Conservation (phyloP, 2,113 vertebrate genomes). For the Chamaea fasciata region DNA sequence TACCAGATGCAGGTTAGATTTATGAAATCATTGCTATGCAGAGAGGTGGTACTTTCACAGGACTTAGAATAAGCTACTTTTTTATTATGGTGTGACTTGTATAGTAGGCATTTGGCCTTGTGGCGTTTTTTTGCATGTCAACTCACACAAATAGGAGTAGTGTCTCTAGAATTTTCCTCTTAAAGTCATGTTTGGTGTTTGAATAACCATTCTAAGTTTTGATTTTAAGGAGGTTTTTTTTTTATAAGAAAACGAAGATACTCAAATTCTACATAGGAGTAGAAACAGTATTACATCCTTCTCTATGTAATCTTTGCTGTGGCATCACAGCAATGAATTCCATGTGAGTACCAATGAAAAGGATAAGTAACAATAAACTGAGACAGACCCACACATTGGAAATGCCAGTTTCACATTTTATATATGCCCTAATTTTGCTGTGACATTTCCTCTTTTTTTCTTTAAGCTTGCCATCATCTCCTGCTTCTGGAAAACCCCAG, state of each 20-base stretch:
- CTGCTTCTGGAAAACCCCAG: slow-evolving; percentile 81
- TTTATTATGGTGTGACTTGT: background rate
- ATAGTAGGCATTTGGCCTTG: background rate
- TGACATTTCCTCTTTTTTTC: background rate
- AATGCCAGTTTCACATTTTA: background rate
- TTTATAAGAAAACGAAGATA: background rate
- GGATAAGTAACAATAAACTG: background rate
- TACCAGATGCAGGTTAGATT: background rate
- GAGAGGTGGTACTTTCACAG: background rate
- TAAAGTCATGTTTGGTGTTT: background rate
- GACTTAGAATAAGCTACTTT: background rate
- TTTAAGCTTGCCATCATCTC: slow-evolving; percentile 83
- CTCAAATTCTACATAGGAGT: background rate
- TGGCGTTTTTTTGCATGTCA: rapidly evolving
- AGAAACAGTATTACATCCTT: background rate
- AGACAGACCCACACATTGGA: background rate
- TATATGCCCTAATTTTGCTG: slow-evolving; percentile 5
- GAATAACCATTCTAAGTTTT: background rate
- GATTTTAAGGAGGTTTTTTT: background rate
- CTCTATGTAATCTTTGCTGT: background rate
- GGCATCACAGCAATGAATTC: background rate
- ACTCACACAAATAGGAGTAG: background rate
- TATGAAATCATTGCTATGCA: background rate
- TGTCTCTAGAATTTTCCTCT: background rate
- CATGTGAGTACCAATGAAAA: background rate